Evolutionary conservation across 2,797 vertebrate species (phyloP).

Genomic region (Alectoris magna): DNA sequence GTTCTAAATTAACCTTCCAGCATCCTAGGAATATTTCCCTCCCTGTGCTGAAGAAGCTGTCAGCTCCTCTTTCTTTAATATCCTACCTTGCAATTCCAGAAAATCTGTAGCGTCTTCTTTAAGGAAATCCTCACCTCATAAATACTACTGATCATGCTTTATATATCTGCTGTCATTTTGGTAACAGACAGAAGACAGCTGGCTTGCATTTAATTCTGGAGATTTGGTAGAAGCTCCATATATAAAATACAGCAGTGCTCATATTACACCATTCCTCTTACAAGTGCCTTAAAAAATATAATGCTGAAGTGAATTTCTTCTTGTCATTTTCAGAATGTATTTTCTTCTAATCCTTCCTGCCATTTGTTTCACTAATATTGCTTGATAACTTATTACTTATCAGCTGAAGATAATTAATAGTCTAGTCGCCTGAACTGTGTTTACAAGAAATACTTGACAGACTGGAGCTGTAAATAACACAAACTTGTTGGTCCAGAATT

Average conservation of each 20-base stretch:
- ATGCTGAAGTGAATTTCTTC: not conserved
- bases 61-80: not conserved
- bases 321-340: not conserved
- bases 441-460: not conserved
- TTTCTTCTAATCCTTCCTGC: not conserved
- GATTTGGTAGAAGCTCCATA: not conserved
- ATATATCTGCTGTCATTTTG: not conserved
- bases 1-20: not conserved
- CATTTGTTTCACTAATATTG: not conserved
- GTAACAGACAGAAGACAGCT: not conserved
- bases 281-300: not conserved
- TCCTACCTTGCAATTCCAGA: not conserved
- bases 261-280: not conserved
- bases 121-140: not conserved
- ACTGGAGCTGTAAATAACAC: not conserved
- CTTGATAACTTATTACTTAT: not conserved
- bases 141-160: not conserved
- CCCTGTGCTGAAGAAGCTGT: not conserved
- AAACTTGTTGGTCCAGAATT: not conserved
- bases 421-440: not conserved
- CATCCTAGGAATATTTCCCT: not conserved
- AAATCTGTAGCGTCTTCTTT: not conserved
- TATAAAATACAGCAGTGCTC: not conserved
- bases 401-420: not conserved
- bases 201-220: constrained; percentile 20